Percentiles rank a stretch among this genome's conserved stretches.
Conservation (phyloP, 1,140 invertebrate species). For the Lineus longissimus region DNA sequence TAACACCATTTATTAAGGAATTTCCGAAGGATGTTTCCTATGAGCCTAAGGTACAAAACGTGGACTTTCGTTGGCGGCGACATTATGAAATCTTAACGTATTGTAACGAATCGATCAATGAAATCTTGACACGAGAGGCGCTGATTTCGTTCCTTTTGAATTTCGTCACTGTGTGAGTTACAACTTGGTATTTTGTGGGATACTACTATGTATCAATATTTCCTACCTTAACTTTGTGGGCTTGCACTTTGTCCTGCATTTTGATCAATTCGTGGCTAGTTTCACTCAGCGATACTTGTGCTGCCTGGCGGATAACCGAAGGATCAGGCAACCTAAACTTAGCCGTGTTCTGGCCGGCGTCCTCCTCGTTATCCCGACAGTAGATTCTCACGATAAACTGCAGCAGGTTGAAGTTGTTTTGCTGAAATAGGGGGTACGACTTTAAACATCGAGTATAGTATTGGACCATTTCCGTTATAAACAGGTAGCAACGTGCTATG, state of each 20-base stretch:
- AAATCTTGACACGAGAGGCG: no score
- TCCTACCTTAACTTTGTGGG: background rate
- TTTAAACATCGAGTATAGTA: no score
- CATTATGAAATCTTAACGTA: no score
- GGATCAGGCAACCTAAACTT: constrained; percentile 44
- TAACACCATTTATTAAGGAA: background rate
- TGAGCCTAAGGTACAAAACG: background rate
- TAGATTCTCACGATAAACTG: constrained; percentile 40
- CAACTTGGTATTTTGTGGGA: no score
- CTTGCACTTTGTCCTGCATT: background rate
- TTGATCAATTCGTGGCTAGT: background rate
- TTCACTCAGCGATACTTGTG: constrained; percentile 27
- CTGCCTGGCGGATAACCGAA: constrained; percentile 44
- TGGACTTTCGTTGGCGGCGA: no score
- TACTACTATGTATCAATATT: no score
- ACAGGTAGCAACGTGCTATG: background rate
- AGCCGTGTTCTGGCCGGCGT: constrained; percentile 37
- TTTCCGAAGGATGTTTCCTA: background rate
- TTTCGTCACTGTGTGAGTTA: no score
- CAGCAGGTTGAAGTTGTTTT: constrained; percentile 25
- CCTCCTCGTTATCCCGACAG: constrained; percentile 38
- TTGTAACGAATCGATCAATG: no score
- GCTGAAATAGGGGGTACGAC: no score
- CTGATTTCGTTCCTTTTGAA: no score
- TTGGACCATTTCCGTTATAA: constrained; percentile 33